These are phyloP conservation scores for Pedetes capensis DNA, from an alignment of 2,113 vertebrate genomes.

Conservation along the genomic window DNA sequence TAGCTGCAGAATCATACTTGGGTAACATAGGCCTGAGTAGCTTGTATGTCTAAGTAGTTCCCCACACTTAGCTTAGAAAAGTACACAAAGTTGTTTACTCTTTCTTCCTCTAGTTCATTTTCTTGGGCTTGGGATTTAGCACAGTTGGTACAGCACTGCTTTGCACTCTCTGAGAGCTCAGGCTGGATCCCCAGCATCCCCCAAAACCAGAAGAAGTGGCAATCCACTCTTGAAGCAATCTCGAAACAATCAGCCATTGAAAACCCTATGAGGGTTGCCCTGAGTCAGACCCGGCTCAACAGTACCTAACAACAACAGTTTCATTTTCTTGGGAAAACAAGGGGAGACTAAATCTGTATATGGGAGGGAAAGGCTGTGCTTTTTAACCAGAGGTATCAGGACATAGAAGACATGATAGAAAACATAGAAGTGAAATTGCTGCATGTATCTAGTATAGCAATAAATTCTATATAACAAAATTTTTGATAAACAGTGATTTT, in stretches of 20 bases:
- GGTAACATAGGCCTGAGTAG: neutral
- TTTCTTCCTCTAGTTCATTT: neutral
- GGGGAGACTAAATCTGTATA: neutral
- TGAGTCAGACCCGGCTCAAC: too few species aligned
- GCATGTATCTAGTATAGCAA: neutral
- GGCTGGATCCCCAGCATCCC: too few species aligned
- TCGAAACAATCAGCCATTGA: too few species aligned
- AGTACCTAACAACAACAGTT: too few species aligned
- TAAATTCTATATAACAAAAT: neutral
- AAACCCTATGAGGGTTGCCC: too few species aligned
- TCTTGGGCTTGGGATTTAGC: too few species aligned
- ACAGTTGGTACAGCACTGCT: too few species aligned
- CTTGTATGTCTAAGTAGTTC: neutral
- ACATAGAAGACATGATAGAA: neutral
- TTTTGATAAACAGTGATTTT: neutral
- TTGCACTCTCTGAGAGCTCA: too few species aligned
- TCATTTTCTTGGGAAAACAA: constrained; percentile 2
- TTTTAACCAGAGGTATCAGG: neutral
- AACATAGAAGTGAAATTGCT: neutral
- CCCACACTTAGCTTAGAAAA: neutral
- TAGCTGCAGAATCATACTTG: neutral
- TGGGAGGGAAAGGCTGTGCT: neutral
- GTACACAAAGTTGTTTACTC: neutral
- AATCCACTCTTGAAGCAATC: too few species aligned
- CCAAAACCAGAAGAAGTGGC: too few species aligned